Conservation (phyloP, 2,888 invertebrate genomes). For the Punctoribates punctum region DNA sequence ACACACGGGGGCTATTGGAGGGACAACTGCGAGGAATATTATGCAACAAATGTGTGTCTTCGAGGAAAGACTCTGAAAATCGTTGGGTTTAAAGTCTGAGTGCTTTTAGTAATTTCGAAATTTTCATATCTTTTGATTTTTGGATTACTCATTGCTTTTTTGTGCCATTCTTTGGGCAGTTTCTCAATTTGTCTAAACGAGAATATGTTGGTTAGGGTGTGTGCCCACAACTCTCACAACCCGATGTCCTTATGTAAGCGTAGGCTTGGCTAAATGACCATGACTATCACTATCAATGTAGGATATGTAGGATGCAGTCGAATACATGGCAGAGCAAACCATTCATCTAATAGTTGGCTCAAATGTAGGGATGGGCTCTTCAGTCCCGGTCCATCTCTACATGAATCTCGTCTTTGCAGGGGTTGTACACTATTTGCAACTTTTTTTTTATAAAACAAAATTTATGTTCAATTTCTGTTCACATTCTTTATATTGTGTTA, state of each 20-base stretch:
- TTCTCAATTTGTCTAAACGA: slow-evolving; percentile 17
- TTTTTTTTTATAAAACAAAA: slow-evolving; percentile 23
- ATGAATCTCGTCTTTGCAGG: slow-evolving; percentile 18
- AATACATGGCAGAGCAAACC: not conserved
- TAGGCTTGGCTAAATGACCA: slow-evolving; percentile 39
- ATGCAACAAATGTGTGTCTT: slow-evolving; percentile 33
- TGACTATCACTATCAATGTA: slow-evolving; percentile 25
- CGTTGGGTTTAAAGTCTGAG: too few relatives aligned
- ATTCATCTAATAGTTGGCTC: slow-evolving; percentile 27
- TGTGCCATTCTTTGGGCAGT: slow-evolving; percentile 16
- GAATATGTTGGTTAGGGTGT: slow-evolving; percentile 14
- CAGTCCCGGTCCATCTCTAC: slow-evolving; percentile 31
- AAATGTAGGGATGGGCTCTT: slow-evolving; percentile 22
- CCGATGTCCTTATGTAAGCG: slow-evolving; percentile 34
- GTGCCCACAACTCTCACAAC: slow-evolving; percentile 23
- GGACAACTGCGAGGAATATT: slow-evolving; percentile 12
- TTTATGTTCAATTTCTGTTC: not conserved
- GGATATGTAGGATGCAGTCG: slow-evolving; percentile 33
- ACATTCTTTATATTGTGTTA: slow-evolving; percentile 24
- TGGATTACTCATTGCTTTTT: slow-evolving; percentile 4
- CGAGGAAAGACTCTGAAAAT: too few relatives aligned
- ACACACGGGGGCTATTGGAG: slow-evolving; percentile 14
- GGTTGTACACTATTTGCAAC: slow-evolving; percentile 18
- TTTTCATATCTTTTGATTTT: not conserved
- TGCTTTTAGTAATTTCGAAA: not conserved